Evolutionary conservation across 2,113 vertebrate species (phyloP).

Genomic region (Gyps fulvus): DNA sequence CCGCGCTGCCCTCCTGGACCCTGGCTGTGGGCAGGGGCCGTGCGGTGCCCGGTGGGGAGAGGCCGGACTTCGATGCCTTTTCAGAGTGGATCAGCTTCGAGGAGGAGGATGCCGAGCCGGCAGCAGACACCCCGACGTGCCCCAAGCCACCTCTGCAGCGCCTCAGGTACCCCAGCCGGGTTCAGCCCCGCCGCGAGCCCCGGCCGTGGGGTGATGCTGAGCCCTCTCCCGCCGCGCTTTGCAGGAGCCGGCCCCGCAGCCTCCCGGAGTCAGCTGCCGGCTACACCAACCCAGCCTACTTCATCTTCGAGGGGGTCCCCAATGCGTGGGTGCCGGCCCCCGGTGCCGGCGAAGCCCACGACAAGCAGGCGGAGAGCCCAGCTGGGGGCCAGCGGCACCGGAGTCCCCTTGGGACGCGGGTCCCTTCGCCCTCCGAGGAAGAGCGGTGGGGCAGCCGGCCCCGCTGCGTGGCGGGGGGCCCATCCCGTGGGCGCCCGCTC

Average conservation of each 20-base stretch:
- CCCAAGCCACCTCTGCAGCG: neutral
- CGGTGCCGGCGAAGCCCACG: neutral
- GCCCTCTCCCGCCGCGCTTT: neutral
- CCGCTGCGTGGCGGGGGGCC: neutral
- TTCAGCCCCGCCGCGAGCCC: neutral
- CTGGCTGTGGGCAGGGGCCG: neutral
- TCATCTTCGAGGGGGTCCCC: constrained; percentile 83
- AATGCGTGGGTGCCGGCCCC: neutral
- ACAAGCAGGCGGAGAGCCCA: constrained; percentile 19
- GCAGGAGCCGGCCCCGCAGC: constrained; percentile 67
- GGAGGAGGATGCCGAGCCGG: constrained; percentile 40
- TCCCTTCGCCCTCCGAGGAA: neutral
- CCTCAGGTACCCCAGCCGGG: neutral
- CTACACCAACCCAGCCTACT: constrained; percentile 89
- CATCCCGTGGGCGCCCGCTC: fast-evolving
- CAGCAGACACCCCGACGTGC: fast-evolving
- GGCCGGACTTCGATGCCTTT: neutral
- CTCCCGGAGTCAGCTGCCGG: constrained; percentile 56
- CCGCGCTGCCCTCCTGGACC: fast-evolving
- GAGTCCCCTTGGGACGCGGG: neutral
- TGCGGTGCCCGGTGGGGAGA: fast-evolving
- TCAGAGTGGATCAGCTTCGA: constrained; percentile 83
- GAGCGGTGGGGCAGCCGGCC: neutral
- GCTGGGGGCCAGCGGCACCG: neutral
- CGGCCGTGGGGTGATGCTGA: neutral